Conservation (phyloP, 2,113 vertebrate species). For the Gallinago paraguaiae region DNA sequence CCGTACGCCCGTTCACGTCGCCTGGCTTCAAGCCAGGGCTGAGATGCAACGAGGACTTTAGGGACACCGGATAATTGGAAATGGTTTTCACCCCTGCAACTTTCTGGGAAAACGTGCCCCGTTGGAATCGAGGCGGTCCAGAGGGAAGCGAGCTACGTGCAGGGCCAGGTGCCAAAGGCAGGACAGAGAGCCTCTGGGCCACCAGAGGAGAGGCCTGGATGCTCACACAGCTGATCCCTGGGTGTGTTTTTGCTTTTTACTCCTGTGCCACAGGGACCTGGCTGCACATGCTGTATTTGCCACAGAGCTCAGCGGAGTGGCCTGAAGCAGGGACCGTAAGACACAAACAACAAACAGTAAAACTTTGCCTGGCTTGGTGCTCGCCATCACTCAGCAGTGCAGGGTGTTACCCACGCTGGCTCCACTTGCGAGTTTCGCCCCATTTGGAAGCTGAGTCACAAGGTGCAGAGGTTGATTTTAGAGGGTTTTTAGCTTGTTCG, state of each 20-base stretch:
- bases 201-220: fast-evolving
- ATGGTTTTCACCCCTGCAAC: neutral
- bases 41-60: neutral
- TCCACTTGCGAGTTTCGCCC: neutral
- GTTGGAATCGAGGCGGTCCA: neutral
- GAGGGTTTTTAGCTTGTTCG: neutral
- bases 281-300: neutral
- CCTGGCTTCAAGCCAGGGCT: neutral
- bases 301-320: neutral
- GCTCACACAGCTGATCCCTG: neutral
- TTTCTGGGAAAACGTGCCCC: neutral
- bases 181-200: neutral
- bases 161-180: neutral
- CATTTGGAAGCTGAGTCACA: neutral
- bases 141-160: fast-evolving
- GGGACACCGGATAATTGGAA: neutral
- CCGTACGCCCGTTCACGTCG: fast-evolving
- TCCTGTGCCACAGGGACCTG: neutral
- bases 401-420: fast-evolving
- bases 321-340: neutral
- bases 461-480: neutral
- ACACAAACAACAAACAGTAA: neutral
- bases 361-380: fast-evolving
- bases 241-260: neutral
- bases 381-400: fast-evolving